Conservation (phyloP, 2,113 vertebrate genomes). For the Microtus pennsylvanicus region DNA sequence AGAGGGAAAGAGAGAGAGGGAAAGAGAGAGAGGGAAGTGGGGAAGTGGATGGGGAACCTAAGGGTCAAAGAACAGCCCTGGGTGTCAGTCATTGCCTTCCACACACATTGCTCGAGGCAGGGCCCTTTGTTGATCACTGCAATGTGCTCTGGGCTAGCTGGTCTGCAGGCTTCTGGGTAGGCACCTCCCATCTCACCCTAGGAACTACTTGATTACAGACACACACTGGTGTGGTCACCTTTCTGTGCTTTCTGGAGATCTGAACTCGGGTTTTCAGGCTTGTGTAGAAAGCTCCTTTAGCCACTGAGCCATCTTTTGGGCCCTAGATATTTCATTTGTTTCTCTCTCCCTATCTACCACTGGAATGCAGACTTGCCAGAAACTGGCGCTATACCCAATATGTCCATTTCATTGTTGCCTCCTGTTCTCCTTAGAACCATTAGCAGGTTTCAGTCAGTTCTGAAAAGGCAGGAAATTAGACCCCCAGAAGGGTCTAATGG, state of each 20-base stretch:
- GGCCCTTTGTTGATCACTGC: not conserved
- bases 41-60: not conserved
- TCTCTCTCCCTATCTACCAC: not conserved
- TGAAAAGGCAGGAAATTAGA: not conserved
- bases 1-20: too few species aligned
- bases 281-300: not conserved
- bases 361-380: not conserved
- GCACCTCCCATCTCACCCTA: not conserved
- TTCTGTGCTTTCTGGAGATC: not conserved
- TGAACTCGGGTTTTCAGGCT: not conserved
- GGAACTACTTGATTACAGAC: not conserved
- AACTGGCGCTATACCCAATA: not conserved
- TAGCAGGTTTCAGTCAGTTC: too few species aligned
- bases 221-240: too few species aligned
- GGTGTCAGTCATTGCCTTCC: not conserved
- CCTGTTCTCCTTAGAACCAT: not conserved
- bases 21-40: too few species aligned
- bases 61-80: not conserved
- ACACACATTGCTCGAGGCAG: not conserved
- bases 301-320: not conserved
- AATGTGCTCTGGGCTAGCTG: not conserved
- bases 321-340: not conserved
- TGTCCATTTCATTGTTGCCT: accelerated
- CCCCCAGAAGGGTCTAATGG: not conserved
- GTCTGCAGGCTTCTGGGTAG: not conserved